Percentiles rank a stretch among this genome's conserved stretches.
Evolutionary conservation across 2,888 invertebrate genomes (phyloP).

Genomic region (Cheilosia impressa): DNA sequence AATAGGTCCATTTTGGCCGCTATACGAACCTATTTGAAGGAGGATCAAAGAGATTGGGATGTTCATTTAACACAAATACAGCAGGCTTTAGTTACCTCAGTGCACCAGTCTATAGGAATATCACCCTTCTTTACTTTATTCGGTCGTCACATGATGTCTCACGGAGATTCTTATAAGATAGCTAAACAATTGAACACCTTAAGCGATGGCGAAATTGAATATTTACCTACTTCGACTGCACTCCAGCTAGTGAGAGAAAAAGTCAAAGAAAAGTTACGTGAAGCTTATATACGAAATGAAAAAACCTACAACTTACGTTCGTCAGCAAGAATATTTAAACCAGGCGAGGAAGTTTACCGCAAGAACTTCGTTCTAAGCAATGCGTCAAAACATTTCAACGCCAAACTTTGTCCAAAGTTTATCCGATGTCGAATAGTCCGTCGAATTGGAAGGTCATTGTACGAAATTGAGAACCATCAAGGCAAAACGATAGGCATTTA

Average conservation of each 20-base stretch:
- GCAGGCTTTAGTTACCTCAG: neutral
- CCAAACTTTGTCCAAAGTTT: neutral
- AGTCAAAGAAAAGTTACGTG: neutral
- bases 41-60: conserved; percentile 29
- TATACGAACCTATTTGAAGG: conserved; percentile 15
- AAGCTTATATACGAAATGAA: neutral
- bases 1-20: conserved; percentile 19
- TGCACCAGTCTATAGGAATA: conserved; percentile 23
- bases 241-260: neutral
- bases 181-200: neutral
- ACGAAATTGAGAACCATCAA: neutral
- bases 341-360: neutral
- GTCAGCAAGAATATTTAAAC: neutral
- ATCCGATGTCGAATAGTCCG: neutral
- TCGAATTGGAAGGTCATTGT: neutral
- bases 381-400: neutral
- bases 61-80: conserved; percentile 28
- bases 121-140: neutral
- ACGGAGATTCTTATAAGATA: neutral
- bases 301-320: neutral
- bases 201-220: neutral
- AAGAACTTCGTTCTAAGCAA: neutral
- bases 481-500: neutral
- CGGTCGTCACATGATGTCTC: neutral
- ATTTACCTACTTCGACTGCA: neutral